Evolutionary conservation across 2,797 vertebrate genomes (phyloP), one percentile per base, ranked within the genome.

Genomic region (Rhyacichthys aspro): DNA sequence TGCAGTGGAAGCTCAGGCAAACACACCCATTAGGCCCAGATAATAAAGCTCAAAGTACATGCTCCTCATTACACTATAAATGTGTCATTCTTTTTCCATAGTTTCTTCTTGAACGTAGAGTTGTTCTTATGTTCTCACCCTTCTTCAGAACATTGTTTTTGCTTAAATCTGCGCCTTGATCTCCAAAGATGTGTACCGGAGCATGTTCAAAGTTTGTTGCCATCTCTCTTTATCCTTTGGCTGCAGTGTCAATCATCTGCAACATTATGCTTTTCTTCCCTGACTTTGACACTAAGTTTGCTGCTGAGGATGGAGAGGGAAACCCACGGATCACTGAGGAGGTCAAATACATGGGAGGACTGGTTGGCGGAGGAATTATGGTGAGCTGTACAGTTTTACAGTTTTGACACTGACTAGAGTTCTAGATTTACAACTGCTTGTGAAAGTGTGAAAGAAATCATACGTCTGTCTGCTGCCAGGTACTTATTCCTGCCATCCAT

Each of bases 261-360:
- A 94, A 93, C 72, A 63, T 92, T 11, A 58, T 93, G 3, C 90
- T 91, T n/a, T 89, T 93, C 67, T 93, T 93, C 74, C 91, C 91
- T 0, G 83, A 50, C 72, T 85, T 87, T 50, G 1, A 81, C 0
- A 78, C 67, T 0, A 0, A 49, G 0, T 92, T 56, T 10, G 65
- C 74, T 0, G 0, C 5, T 0, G 0, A 1, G 0, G 3, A 78
- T 0, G 74, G 43, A 4, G 0, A 18, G 0, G 6, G 2, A 0
- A 18, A 0, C 34, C 49, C 49, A 11, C 36, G 17, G 0, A 59
- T 93, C 57, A 91, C 92, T 0, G 2, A 70, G 4, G 90, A 93
- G 54, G 88, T 93, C n/a, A 84, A 89, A 57, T 91, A 83, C 37
- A 87, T 93, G 87, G 89, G 90, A 14, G 91, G 92, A 0, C 2